A percentile compares a stretch with the other conserved stretches of the same genome.
Evolutionary conservation across 2,113 vertebrate genomes (phyloP).

Genomic region (Ardeotis arabs): DNA sequence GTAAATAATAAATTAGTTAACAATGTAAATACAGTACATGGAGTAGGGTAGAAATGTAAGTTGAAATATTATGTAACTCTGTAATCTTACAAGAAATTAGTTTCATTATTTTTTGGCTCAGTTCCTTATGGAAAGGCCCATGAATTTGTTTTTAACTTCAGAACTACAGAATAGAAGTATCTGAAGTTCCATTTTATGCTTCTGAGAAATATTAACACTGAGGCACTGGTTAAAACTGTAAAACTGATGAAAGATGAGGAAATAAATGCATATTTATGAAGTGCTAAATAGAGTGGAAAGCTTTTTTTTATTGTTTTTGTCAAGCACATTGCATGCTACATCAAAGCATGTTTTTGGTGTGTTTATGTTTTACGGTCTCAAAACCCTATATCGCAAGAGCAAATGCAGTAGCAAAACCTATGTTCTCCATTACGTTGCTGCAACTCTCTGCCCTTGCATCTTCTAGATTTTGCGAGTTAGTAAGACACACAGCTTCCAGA

Average conservation of each 20-base stretch:
- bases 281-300: background rate
- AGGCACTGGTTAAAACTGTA: constrained; percentile 46
- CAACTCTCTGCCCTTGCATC: background rate
- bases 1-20: constrained; percentile 64
- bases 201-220: constrained; percentile 11
- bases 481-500: background rate
- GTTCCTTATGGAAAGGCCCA: constrained; percentile 17
- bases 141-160: constrained; percentile 47
- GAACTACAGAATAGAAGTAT: constrained; percentile 12
- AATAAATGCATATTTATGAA: constrained; percentile 68
- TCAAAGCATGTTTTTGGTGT: background rate
- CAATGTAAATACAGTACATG: constrained; percentile 65
- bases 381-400: background rate
- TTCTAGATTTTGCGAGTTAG: background rate
- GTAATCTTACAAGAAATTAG: constrained; percentile 22
- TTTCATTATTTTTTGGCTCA: background rate
- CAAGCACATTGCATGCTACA: background rate
- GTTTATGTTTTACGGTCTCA: background rate
- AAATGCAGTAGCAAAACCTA: background rate
- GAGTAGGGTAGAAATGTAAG: constrained; percentile 20
- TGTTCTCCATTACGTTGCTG: background rate
- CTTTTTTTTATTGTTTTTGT: background rate
- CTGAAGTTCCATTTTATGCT: constrained; percentile 23
- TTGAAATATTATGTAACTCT: constrained; percentile 48
- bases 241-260: constrained; percentile 34